A percentile compares a stretch with the other conserved stretches of the same genome.
These are phyloP conservation scores for Diachasma alloeum DNA, from an alignment of 1,140 invertebrate species.

Conservation along the genomic window DNA sequence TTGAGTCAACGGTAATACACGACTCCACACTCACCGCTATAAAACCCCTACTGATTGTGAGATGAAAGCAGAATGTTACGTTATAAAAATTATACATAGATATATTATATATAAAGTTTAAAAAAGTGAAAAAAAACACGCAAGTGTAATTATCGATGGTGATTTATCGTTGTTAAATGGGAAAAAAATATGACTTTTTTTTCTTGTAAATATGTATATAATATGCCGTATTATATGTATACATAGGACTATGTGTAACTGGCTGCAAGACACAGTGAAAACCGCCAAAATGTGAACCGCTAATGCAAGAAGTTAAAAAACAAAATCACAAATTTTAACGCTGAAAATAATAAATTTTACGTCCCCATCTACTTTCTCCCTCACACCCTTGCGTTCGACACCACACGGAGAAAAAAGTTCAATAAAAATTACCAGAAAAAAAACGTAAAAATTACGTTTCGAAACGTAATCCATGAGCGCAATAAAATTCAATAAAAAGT, in stretches of 20 bases:
- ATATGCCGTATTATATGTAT: constrained; percentile 30
- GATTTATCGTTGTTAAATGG: constrained; percentile 53
- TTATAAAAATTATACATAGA: constrained; percentile 14
- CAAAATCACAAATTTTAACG: constrained; percentile 18
- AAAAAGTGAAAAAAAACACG: constrained; percentile 19
- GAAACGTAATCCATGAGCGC: too few relatives aligned
- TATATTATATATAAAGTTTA: constrained; percentile 5
- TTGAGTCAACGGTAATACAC: neutral
- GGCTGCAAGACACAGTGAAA: neutral
- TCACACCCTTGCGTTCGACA: neutral
- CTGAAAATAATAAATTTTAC: neutral
- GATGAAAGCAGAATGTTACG: neutral
- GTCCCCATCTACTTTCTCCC: neutral
- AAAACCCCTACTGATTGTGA: neutral
- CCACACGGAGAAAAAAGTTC: too few relatives aligned
- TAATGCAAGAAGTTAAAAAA: constrained; percentile 11
- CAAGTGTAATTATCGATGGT: constrained; percentile 43
- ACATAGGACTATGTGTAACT: constrained; percentile 37
- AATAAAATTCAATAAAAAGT: too few relatives aligned
- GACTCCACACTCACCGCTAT: constrained; percentile 13
- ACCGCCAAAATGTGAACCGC: constrained; percentile 5
- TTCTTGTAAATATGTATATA: constrained; percentile 59
- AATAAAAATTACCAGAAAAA: too few relatives aligned
- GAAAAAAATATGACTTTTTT: constrained; percentile 27
- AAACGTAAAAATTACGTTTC: too few relatives aligned